phyloP scores from a whole-genome alignment of 1,140 invertebrate species.

The Idris sp. region DNA sequence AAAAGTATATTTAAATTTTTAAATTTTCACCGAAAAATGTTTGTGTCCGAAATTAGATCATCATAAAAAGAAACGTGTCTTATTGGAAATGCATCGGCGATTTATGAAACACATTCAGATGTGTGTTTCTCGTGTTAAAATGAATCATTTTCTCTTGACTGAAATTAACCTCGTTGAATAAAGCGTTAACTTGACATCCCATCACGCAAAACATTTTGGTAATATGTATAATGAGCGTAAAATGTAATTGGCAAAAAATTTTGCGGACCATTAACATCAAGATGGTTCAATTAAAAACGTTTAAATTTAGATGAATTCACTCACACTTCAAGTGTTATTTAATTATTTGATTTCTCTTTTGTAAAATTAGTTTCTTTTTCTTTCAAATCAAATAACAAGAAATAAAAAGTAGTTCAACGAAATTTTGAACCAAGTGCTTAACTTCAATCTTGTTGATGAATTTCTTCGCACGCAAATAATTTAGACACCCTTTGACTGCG shows the following conservation, averaged over 20 bases:
- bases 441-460: conserved; percentile 40
- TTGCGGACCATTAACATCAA: neutral
- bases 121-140: conserved; percentile 18
- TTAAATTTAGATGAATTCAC: conserved; percentile 16
- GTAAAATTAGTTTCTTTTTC: too few species aligned
- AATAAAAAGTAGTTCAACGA: too few species aligned
- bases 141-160: conserved; percentile 30
- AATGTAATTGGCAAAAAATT: conserved; percentile 17
- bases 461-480: conserved; percentile 45
- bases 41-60: neutral
- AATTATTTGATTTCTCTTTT: too few species aligned
- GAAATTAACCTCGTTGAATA: conserved; percentile 34
- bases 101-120: conserved; percentile 16
- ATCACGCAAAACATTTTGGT: conserved; percentile 19
- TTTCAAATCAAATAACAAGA: too few species aligned
- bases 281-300: conserved; percentile 34
- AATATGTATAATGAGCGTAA: conserved; percentile 30
- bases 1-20: too few species aligned
- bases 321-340: neutral
- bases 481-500: conserved; percentile 32
- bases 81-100: conserved; percentile 5
- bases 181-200: conserved; percentile 25
- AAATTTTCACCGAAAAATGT: too few species aligned
- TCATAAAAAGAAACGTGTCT: neutral
- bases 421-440: too few species aligned